Conservation (phyloP, 2,888 invertebrate genomes). For the Patella depressa region DNA sequence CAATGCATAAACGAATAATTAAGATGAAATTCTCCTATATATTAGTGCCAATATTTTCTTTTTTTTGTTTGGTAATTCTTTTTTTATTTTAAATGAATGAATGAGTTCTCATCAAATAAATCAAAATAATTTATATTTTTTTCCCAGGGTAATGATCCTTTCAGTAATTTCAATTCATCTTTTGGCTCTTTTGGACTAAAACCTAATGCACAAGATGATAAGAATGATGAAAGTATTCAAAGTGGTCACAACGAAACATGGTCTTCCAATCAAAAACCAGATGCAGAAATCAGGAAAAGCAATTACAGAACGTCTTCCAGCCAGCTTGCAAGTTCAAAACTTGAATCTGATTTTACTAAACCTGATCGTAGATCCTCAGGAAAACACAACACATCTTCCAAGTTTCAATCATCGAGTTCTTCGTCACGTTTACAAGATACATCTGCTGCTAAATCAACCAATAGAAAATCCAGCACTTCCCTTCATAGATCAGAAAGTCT, state of each 20-base stretch:
- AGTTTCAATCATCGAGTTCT: not conserved
- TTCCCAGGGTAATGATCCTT: constrained; percentile 34
- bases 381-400: not conserved
- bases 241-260: not conserved
- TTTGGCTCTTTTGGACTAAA: constrained; percentile 50
- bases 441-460: not conserved
- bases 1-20: too few relatives aligned
- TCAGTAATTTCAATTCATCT: constrained; percentile 43
- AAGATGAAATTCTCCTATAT: too few relatives aligned
- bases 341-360: not conserved
- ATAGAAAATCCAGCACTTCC: not conserved
- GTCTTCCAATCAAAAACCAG: not conserved
- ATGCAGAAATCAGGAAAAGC: not conserved
- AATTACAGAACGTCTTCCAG: constrained; percentile 16
- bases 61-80: too few relatives aligned
- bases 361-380: not conserved
- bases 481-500: not conserved
- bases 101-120: too few relatives aligned
- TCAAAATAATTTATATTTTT: too few relatives aligned
- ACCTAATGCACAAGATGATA: constrained; percentile 15
- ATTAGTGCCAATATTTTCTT: too few relatives aligned
- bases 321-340: not conserved
- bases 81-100: too few relatives aligned
- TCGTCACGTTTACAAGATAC: not conserved
- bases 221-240: not conserved